These are phyloP conservation scores for Amblyopsis rosae DNA, from an alignment of 2,113 vertebrate species.

Conservation along the genomic window DNA sequence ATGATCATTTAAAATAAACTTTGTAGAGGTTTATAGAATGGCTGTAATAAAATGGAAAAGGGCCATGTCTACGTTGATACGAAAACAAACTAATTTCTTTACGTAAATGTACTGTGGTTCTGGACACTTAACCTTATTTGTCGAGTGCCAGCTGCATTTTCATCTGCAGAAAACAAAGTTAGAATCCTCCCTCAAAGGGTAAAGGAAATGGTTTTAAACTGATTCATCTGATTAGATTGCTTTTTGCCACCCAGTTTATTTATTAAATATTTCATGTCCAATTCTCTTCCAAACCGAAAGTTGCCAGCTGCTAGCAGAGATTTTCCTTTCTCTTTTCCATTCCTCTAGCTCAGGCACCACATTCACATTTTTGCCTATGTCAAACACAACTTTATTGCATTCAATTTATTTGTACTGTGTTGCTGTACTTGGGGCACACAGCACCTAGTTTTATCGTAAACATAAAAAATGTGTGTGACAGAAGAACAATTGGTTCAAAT, in stretches of 20 bases:
- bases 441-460: conserved; percentile 61
- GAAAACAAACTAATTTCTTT: conserved; percentile 38
- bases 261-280: conserved; percentile 54
- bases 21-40: conserved; percentile 24
- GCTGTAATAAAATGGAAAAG: conserved; percentile 45
- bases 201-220: conserved; percentile 38
- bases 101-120: conserved; percentile 35
- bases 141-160: conserved; percentile 48
- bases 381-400: conserved; percentile 56
- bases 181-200: conserved; percentile 42
- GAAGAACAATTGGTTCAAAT: conserved; percentile 69
- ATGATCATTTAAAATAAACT: not conserved
- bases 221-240: conserved; percentile 31
- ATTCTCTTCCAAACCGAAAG: conserved; percentile 1
- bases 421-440: conserved; percentile 33
- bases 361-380: conserved; percentile 41
- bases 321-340: not conserved
- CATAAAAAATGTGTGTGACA: conserved; percentile 65
- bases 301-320: conserved; percentile 36
- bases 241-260: conserved; percentile 45
- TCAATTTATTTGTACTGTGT: conserved; percentile 61
- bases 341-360: conserved; percentile 9
- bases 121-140: conserved; percentile 52
- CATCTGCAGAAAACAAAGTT: conserved; percentile 53
- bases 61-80: conserved; percentile 40